Percentiles rank a stretch among this genome's conserved stretches.
These are phyloP conservation scores for Aspiorhynchus laticeps DNA, from an alignment of 2,113 vertebrate species.

Conservation along the genomic window DNA sequence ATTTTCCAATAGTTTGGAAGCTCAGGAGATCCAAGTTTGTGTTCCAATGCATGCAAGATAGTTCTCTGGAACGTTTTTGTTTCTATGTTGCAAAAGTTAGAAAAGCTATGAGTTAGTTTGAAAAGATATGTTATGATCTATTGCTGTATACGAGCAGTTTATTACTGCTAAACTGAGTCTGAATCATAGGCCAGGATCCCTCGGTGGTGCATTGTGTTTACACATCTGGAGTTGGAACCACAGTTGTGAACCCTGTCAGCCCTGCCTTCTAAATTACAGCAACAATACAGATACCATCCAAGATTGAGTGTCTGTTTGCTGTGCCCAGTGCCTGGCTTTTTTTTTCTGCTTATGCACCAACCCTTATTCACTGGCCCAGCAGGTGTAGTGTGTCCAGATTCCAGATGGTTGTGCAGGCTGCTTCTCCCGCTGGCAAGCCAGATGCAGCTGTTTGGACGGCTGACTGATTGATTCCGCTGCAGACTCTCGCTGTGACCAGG, in stretches of 20 bases:
- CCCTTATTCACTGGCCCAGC: conserved; percentile 68
- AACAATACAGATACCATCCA: background rate
- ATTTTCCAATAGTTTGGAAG: background rate
- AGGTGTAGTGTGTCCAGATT: conserved; percentile 66
- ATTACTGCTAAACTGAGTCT: conserved; percentile 1
- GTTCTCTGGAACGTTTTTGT: background rate
- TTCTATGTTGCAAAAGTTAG: background rate
- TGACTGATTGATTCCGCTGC: conserved; percentile 67
- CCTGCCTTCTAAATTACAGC: conserved; percentile 26
- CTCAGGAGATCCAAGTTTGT: background rate
- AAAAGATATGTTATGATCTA: background rate
- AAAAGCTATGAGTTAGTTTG: background rate
- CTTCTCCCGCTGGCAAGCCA: conserved; percentile 68
- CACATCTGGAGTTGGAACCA: conserved; percentile 31
- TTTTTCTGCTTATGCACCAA: conserved; percentile 58
- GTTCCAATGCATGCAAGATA: background rate
- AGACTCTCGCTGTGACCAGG: conserved; percentile 4
- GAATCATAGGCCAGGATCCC: conserved; percentile 16
- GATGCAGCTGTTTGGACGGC: conserved; percentile 63
- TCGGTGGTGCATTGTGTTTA: conserved; percentile 38
- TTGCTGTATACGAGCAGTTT: background rate
- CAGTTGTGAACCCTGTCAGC: conserved; percentile 13
- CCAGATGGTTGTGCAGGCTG: conserved; percentile 72
- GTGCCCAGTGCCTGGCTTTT: conserved; percentile 27
- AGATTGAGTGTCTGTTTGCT: conserved; percentile 24